A percentile compares a stretch with the other conserved stretches of the same genome.
Evolutionary conservation across 2,113 vertebrate genomes (phyloP).

Genomic region (Oryzias celebensis): DNA sequence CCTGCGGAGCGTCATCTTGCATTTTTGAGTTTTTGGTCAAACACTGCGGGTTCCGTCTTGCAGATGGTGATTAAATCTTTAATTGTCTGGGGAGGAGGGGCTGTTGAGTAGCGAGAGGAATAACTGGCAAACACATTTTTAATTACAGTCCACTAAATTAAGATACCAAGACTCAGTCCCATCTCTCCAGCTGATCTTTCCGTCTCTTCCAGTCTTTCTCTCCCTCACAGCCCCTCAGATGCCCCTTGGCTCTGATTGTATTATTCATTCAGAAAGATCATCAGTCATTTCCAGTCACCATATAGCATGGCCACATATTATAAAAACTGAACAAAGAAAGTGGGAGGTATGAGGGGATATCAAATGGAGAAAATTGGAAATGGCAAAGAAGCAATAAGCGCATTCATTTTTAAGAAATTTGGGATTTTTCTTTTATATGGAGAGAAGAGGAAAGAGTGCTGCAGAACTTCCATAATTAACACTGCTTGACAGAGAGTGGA

Average conservation of each 20-base stretch:
- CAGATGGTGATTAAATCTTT: conserved; percentile 80
- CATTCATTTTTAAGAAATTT: conserved; percentile 16
- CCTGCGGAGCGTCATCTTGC: conserved; percentile 36
- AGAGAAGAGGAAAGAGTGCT: neutral
- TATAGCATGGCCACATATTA: conserved; percentile 53
- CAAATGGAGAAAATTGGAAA: conserved; percentile 17
- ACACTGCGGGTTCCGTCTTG: conserved; percentile 53
- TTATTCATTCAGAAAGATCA: conserved; percentile 71
- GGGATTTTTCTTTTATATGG: neutral
- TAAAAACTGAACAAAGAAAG: conserved; percentile 24
- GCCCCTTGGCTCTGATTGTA: conserved; percentile 66
- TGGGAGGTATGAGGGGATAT: conserved; percentile 15
- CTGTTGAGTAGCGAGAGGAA: conserved; percentile 49
- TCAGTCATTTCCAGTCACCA: conserved; percentile 64
- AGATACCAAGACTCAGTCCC: conserved; percentile 61
- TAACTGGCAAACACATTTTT: conserved; percentile 76
- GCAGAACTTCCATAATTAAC: conserved; percentile 10
- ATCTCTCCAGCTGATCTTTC: conserved; percentile 65
- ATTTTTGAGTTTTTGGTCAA: conserved; percentile 65
- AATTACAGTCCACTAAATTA: conserved; percentile 78
- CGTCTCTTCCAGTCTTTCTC: conserved; percentile 17
- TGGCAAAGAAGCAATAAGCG: conserved; percentile 3
- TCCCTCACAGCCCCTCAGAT: conserved; percentile 23
- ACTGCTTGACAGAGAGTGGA: neutral
- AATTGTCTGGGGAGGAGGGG: conserved; percentile 67